Base-by-base conservation (phyloP, 1,140 invertebrate genomes). In the Atta colombica region DNA sequence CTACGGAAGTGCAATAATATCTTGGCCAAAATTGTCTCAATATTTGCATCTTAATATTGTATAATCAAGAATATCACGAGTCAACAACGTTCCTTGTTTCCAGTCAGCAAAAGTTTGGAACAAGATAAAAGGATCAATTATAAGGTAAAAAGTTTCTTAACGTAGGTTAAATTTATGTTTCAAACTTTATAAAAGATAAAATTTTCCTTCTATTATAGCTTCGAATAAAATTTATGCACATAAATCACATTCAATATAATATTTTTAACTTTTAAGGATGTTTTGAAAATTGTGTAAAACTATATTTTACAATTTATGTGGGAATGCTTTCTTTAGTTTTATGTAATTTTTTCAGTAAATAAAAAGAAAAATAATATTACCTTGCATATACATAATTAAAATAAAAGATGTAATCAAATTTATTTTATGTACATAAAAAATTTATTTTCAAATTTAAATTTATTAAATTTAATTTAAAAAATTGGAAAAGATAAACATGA, bases 71-170 rank as follows among this genome's bases (percentile, higher is more conserved):
- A 68, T 68, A 78, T 51, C 12, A 49, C 16, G 10, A 58, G 6
- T 63, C 25, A 65, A 31, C 12, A 39, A 12, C 7, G 28, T 68
- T 10, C 25, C 1, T 68, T 80, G n/a, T 39, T 68, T 25, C 12
- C 4, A 21, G 61, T 12, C 28, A 68, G 63, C 53, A 51, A 80
- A 68, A 80, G 49, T 53, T 80, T 53, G n/a, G 3, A 45, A 39
- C n/a, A 35, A 31, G 25, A 80, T 80, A 28, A 55, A 80, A 3
- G 28, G 28, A 68, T 80, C 28, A 53, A 39, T 80, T 68, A 78
- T 68, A 53, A 80, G 63, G 28, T 80, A 68, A 68, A 77, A 65
- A 65, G 58, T 77, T 65, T 21, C 18, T 65, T 77, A 25, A 63
- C 35, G 25, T 45, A 65, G 14, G 21, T 63, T 77, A 10, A 63